phyloP scores from a whole-genome alignment of 1,140 invertebrate species.

The Drosophila rufa region DNA sequence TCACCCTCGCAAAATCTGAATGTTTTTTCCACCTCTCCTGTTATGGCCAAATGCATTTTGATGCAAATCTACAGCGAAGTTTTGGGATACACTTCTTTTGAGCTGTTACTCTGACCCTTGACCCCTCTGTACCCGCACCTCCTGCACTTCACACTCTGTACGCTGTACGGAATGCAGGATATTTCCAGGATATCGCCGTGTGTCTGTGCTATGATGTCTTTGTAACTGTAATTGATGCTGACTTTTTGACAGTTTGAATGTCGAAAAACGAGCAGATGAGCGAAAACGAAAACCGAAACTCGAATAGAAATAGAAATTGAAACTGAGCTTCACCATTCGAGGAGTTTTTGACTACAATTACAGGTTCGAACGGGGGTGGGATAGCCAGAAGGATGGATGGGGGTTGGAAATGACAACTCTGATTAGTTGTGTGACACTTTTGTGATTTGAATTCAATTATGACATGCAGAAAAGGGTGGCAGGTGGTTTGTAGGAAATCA shows the following conservation, averaged over 20 bases:
- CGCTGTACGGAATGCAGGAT: constrained; percentile 30
- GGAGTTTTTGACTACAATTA: constrained; percentile 34
- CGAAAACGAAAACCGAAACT: constrained; percentile 36
- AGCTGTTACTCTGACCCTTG: constrained; percentile 40
- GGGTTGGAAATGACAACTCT: constrained; percentile 66
- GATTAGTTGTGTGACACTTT: constrained; percentile 82
- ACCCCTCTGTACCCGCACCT: neutral
- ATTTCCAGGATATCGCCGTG: constrained; percentile 31
- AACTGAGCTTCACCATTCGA: constrained; percentile 32
- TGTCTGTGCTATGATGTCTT: constrained; percentile 62
- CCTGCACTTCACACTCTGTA: constrained; percentile 32
- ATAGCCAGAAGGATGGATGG: neutral
- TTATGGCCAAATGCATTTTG: constrained; percentile 75
- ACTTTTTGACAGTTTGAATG: constrained; percentile 84
- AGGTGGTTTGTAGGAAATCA: constrained; percentile 2
- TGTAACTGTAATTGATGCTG: constrained; percentile 83
- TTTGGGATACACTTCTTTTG: constrained; percentile 68
- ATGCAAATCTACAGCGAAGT: constrained; percentile 75
- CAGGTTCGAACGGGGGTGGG: constrained; percentile 1
- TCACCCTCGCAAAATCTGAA: constrained; percentile 28
- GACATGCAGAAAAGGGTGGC: constrained; percentile 63
- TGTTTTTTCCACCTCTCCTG: constrained; percentile 23
- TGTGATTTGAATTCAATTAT: constrained; percentile 81
- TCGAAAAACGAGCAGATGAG: constrained; percentile 74
- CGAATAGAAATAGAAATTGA: constrained; percentile 32